Percentiles rank a stretch among this genome's conserved stretches.
These are phyloP conservation scores for Listronotus oregonensis DNA, from an alignment of 1,140 invertebrate genomes.

Conservation along the genomic window DNA sequence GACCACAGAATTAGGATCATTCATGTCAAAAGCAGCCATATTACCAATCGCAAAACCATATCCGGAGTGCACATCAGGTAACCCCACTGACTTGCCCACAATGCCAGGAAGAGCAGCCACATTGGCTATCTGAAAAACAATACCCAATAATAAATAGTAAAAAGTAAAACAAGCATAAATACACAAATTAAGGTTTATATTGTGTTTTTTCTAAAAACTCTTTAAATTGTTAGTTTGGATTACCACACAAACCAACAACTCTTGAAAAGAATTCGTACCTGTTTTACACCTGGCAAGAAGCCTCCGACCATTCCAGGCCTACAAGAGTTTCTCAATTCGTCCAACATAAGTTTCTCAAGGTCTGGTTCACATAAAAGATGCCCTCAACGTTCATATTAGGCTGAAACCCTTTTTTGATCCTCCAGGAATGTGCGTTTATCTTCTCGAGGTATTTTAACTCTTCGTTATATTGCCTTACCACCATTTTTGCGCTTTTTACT, in stretches of 20 bases:
- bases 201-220: not conserved
- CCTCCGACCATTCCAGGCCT: slow-evolving; percentile 88
- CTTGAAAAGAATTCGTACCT: slow-evolving; percentile 58
- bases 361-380: slow-evolving; percentile 94
- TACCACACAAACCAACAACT: not conserved
- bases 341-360: slow-evolving; percentile 97
- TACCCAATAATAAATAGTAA: too few species aligned
- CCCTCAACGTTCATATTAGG: slow-evolving; percentile 99
- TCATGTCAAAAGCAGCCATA: slow-evolving; percentile 99
- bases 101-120: slow-evolving; percentile 98
- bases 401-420: slow-evolving; percentile 98
- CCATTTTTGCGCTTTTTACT: slow-evolving; percentile 65
- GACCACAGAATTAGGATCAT: slow-evolving; percentile 90
- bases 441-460: slow-evolving; percentile 94
- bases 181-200: too few species aligned
- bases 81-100: slow-evolving; percentile 85
- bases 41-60: slow-evolving; percentile 99
- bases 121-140: slow-evolving; percentile 79
- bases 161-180: too few species aligned
- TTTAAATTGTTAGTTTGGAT: not conserved
- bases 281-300: slow-evolving; percentile 98
- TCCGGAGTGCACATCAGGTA: slow-evolving; percentile 98
- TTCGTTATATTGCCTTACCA: slow-evolving; percentile 90
- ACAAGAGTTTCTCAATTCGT: slow-evolving; percentile 91
- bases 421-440: slow-evolving; percentile 83